These are phyloP conservation scores for Hemicrepidius hirtus DNA, from an alignment of 2,888 invertebrate genomes.

Conservation along the genomic window DNA sequence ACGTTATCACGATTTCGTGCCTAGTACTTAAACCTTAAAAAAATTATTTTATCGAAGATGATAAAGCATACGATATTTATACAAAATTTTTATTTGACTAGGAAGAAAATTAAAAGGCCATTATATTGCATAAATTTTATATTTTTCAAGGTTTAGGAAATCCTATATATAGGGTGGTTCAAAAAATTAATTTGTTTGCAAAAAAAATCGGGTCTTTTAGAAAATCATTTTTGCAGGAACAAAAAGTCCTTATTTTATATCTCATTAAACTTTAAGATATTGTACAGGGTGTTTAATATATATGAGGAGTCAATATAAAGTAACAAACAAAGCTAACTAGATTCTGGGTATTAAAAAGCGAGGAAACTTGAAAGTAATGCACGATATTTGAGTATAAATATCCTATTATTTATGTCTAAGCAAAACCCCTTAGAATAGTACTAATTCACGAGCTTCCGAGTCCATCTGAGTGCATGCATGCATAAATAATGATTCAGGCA, in stretches of 20 bases:
- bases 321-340: too few species aligned
- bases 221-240: too few species aligned
- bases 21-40: neutral
- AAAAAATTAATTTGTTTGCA: too few species aligned
- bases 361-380: neutral
- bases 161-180: too few species aligned
- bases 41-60: conserved; percentile 8
- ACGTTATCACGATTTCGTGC: conserved; percentile 23
- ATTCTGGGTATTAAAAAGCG: neutral
- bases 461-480: conserved; percentile 53
- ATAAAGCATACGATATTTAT: conserved; percentile 19
- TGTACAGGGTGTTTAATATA: too few species aligned
- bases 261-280: too few species aligned
- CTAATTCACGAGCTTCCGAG: conserved; percentile 51
- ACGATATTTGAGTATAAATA: conserved; percentile 36
- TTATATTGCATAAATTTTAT: too few species aligned
- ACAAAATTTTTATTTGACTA: neutral
- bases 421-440: conserved; percentile 44
- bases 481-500: conserved; percentile 47
- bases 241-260: too few species aligned
- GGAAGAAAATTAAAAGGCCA: too few species aligned
- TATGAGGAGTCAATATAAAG: too few species aligned
- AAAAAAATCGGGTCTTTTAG: too few species aligned
- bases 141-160: too few species aligned
- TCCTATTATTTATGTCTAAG: conserved; percentile 47